Percentiles rank a stretch among this genome's conserved stretches.
phyloP scores from a whole-genome alignment of 2,888 invertebrate species.

The Parascotia fuliginaria region DNA sequence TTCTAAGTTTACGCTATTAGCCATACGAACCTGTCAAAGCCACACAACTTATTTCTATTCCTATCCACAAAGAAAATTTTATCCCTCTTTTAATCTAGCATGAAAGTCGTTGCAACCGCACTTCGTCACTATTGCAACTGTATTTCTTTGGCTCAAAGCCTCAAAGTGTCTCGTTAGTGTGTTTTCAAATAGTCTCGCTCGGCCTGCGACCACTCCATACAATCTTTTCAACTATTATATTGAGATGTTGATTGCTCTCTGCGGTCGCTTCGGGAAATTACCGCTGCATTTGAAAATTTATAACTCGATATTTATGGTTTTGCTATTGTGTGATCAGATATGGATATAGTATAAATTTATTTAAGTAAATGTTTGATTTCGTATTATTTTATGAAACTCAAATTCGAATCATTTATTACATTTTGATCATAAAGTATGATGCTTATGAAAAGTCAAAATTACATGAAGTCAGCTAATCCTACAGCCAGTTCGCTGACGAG shows the following conservation, averaged over 20 bases:
- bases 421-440: too few relatives aligned
- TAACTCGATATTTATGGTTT: constrained; percentile 19
- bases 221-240: constrained; percentile 62
- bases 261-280: constrained; percentile 51
- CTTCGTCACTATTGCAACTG: constrained; percentile 24
- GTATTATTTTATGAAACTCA: too few relatives aligned
- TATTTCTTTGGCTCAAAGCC: constrained; percentile 45
- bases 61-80: not conserved
- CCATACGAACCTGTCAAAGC: not conserved
- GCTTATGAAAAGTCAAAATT: too few relatives aligned
- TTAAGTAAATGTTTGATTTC: too few relatives aligned
- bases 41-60: not conserved
- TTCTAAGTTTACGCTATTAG: not conserved
- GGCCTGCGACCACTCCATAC: constrained; percentile 38
- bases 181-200: constrained; percentile 67
- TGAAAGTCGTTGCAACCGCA: constrained; percentile 12
- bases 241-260: constrained; percentile 63
- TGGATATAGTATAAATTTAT: too few relatives aligned
- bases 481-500: too few relatives aligned
- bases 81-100: constrained; percentile 12
- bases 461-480: too few relatives aligned
- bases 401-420: too few relatives aligned
- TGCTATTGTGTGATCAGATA: too few relatives aligned
- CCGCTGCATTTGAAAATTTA: constrained; percentile 16
- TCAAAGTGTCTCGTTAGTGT: constrained; percentile 72